Evolutionary conservation across 64 coral and sea anemone species (phyloP), one percentile per base, ranked within the genome.

Genomic region (Pachyseris speciosa): DNA sequence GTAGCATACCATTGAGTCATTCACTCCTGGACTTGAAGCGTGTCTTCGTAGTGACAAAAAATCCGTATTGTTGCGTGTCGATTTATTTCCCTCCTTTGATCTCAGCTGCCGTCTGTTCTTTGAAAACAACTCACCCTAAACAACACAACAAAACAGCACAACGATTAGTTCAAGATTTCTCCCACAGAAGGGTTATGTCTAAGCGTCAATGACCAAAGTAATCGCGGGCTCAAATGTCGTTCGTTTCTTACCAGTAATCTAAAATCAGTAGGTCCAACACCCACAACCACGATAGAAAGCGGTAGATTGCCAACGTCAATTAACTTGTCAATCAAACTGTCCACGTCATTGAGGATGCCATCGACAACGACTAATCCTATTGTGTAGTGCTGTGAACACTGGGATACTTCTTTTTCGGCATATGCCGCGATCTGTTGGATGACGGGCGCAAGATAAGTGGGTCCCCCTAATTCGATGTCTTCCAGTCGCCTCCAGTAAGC

Each of bases 191-290:
- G n/a, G n/a, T n/a, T n/a, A n/a, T n/a, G n/a, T n/a, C n/a, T n/a
- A n/a, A n/a, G n/a, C 24, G 8, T 26, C 6, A 69, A 7, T 69
- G 33, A 19, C 5, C 26, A 30, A 72, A 72, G 24, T 8, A 49
- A 22, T 33, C n/a, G 22, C n/a, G 20, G 40, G 15, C 16, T 71
- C 5, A 48, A 87, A 72, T 28, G 2, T 47, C n/a, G n/a, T 58
- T 5, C 30, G 51, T 40, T 38, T 72, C 85, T 85, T 66, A 98
- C 96, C 96, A 98, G 95, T 34, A 87, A 83, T 20, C 69, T 87
- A 64, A 98, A 98, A 36, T 98, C 85, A 51, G 92, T 75, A 13
- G 96, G 96, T 17, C 96, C 96, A 47, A 98, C 85, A 12, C 96
- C 96, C 66, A 74, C 89, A 13, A 98, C 49, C 15, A 98, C 92